phyloP scores from a whole-genome alignment of 2,113 vertebrate genomes.

The Saimiri boliviensis region DNA sequence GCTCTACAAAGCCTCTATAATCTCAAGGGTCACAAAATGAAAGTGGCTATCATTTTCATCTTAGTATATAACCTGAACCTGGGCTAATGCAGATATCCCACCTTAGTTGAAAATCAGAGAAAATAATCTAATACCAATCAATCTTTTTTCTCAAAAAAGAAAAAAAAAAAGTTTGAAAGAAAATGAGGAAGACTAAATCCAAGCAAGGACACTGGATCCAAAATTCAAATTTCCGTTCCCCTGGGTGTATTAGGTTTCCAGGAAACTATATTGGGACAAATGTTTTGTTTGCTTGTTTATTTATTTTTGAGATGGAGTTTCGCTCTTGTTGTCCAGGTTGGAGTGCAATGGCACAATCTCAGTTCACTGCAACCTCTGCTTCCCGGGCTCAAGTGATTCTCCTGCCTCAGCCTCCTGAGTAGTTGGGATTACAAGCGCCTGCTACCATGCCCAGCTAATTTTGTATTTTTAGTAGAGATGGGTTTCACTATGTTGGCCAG shows the following conservation, averaged over 20 bases:
- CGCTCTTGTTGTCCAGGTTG: too few species aligned
- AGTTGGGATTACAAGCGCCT: too few species aligned
- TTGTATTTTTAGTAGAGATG: too few species aligned
- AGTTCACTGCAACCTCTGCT: too few species aligned
- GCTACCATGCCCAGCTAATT: too few species aligned
- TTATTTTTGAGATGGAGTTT: too few species aligned
- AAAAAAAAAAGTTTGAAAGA: not conserved
- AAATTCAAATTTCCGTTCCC: not conserved
- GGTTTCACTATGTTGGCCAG: too few species aligned
- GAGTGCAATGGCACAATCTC: too few species aligned
- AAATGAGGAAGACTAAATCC: constrained; percentile 8
- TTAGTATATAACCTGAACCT: not conserved
- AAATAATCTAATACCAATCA: not conserved
- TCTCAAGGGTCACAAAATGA: not conserved
- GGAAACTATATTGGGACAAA: not conserved
- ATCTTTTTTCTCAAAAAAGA: not conserved
- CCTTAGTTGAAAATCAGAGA: constrained; percentile 3
- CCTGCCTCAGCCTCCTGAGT: too few species aligned
- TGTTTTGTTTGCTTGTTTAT: not conserved
- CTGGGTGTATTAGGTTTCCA: constrained; percentile 1
- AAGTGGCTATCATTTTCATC: constrained; percentile 20
- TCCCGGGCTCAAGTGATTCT: too few species aligned
- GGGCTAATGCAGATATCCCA: not conserved
- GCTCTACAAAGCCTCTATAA: not conserved
- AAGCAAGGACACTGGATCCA: constrained; percentile 2